These are phyloP conservation scores for Halictus quadricinctus DNA, from an alignment of 2,888 invertebrate species.

Conservation along the genomic window DNA sequence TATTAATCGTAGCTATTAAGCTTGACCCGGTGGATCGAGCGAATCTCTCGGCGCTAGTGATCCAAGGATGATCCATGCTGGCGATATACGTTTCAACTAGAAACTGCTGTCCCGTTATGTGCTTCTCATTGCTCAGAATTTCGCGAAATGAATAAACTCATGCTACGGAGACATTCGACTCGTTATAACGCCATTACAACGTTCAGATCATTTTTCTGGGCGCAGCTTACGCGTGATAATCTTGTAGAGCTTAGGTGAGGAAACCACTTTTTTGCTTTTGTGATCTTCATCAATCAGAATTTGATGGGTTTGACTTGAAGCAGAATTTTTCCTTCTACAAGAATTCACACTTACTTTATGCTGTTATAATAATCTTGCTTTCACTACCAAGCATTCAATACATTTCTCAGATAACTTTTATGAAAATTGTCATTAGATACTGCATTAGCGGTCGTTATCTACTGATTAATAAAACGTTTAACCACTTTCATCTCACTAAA, in stretches of 20 bases:
- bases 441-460: neutral
- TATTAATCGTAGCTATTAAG: slow-evolving; percentile 53
- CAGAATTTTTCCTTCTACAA: neutral
- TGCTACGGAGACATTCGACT: no score
- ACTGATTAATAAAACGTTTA: neutral
- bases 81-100: slow-evolving; percentile 46
- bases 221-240: no score
- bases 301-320: neutral
- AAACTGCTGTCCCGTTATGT: slow-evolving; percentile 43
- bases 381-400: neutral
- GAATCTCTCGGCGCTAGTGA: slow-evolving; percentile 34
- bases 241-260: no score
- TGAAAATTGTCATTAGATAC: neutral
- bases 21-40: slow-evolving; percentile 7
- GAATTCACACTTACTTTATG: neutral
- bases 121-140: neutral
- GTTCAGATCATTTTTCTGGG: no score
- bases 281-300: no score
- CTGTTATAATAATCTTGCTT: neutral
- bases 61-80: slow-evolving; percentile 28
- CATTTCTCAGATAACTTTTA: neutral
- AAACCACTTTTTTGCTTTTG: no score
- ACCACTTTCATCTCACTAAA: neutral
- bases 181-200: no score
- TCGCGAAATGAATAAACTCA: neutral